These are phyloP conservation scores for Prochilodus magdalenae DNA, from an alignment of 2,113 vertebrate genomes.

Conservation along the genomic window DNA sequence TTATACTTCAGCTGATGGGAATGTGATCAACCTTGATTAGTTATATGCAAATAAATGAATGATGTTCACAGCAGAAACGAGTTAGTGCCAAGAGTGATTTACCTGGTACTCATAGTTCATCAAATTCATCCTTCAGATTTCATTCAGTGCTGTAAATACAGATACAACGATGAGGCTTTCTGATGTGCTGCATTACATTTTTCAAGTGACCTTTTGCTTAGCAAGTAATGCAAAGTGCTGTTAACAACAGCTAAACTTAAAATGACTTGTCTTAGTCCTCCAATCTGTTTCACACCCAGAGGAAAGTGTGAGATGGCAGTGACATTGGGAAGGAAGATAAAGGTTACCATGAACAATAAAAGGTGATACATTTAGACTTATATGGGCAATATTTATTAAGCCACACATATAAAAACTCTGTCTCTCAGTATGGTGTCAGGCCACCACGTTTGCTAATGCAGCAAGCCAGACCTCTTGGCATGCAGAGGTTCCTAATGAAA, in stretches of 20 bases:
- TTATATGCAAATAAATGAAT: neutral
- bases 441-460: too few species aligned
- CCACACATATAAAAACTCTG: too few species aligned
- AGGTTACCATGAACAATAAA: too few species aligned
- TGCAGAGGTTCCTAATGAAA: too few species aligned
- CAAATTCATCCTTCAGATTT: neutral
- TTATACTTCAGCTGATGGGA: neutral
- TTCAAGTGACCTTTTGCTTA: neutral
- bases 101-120: neutral
- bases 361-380: too few species aligned
- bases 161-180: neutral
- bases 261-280: neutral
- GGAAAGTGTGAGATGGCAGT: too few species aligned
- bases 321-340: too few species aligned
- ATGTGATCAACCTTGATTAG: neutral
- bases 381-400: too few species aligned
- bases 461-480: too few species aligned
- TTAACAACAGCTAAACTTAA: neutral
- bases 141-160: neutral
- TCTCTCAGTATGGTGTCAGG: too few species aligned
- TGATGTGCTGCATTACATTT: too few species aligned
- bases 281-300: neutral
- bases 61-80: neutral
- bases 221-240: neutral
- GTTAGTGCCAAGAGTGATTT: neutral